phyloP scores from a whole-genome alignment of 2,797 vertebrate species.

The Hydrophis major region DNA sequence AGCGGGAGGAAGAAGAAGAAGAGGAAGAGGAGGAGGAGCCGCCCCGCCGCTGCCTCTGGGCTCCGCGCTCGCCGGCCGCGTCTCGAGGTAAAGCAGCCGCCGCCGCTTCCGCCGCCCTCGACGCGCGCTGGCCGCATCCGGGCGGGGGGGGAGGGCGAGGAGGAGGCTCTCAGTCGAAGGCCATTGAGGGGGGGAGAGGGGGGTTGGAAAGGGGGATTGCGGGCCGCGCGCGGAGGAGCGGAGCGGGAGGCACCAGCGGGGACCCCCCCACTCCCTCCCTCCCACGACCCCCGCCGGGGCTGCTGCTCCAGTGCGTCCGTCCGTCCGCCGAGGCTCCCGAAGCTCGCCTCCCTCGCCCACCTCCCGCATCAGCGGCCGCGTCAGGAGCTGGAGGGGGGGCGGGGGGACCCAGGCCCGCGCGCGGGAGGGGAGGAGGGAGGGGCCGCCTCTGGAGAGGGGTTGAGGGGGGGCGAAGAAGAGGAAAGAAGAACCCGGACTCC shows the following conservation, averaged over 20 bases:
- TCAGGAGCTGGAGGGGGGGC: background rate
- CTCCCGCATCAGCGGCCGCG: background rate
- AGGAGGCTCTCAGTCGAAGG: background rate
- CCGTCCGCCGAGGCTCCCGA: no score
- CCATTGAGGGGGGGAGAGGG: background rate
- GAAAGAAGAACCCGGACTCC: background rate
- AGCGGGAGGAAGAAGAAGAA: background rate
- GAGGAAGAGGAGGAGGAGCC: background rate
- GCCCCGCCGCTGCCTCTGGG: background rate
- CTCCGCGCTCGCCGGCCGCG: background rate
- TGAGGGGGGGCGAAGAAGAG: background rate
- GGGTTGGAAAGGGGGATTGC: background rate
- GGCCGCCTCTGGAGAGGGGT: background rate
- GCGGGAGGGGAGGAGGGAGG: background rate
- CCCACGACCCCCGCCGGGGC: background rate
- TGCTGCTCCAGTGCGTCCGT: background rate
- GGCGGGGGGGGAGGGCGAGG: background rate
- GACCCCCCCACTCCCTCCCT: no score
- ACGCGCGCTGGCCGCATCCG: constrained; percentile 24
- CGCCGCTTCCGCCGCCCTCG: background rate
- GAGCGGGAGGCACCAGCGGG: background rate
- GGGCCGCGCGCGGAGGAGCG: background rate
- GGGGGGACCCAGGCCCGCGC: no score
- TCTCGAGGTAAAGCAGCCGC: background rate
- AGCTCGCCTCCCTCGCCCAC: background rate